Evolutionary conservation across 2,113 vertebrate genomes (phyloP), one percentile per base, ranked within the genome.

Genomic region (Pampusana beccarii): DNA sequence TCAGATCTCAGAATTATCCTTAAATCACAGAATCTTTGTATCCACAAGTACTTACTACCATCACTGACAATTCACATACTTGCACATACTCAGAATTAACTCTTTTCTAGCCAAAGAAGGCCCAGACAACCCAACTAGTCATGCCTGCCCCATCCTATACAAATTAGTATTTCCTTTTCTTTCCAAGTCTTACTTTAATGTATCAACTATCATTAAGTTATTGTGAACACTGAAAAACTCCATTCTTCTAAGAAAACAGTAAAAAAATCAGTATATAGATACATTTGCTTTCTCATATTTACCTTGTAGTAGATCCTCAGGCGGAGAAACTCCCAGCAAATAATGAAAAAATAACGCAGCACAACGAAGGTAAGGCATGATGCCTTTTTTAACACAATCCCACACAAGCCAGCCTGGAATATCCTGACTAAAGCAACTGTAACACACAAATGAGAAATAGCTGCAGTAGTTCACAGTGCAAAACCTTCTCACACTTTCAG

Each of bases 331-430:
- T 97, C 99, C 99, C 86, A 99, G 98, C 95, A 99, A 98, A 97
- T 99, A 99, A 96, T 98, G 98, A 96, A 99, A 99, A 97, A 99
- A 99, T 50, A 99, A 96, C 80, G 99, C 98, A 91, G 99, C 98
- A 88, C 98, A 99, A 85, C 99, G 99, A 94, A 99, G 98, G 93
- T 99, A 99, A 53, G 99, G 98, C 84, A 97, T 95, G 58, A 99
- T 98, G 81, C 99, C 99, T 86, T 93, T 98, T 96, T 98, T 99
- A 95, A 99, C 97, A 50, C 97, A 96, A 64, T 98, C 98, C 97
- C 98, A 99, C 83, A 99, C 92, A 86, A 98, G 97, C 97, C 98
- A 98, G 90, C 99, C 98, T 20, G 98, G 98, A 94, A 98, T 78
- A 88, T 98, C 97, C 56, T 97, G 97, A 61, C 95, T 97, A 74